Base-by-base conservation (phyloP, 2,888 invertebrate species). In the Tribolium freemani region DNA sequence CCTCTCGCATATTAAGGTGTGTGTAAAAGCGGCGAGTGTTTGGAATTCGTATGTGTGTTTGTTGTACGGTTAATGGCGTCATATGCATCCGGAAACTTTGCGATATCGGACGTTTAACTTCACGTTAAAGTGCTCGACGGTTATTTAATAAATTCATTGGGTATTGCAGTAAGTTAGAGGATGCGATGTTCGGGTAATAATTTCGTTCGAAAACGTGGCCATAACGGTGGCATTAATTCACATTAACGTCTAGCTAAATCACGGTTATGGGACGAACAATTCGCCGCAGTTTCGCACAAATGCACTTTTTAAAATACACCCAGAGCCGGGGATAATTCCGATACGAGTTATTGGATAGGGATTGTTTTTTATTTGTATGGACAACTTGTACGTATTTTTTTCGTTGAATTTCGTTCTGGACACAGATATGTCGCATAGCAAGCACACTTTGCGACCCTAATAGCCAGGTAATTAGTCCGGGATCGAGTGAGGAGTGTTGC, bases 61-160 rank as follows among this genome's bases (percentile, higher is more conserved):
- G 60, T 63, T 63, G 69, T 63, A 45, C 63, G 20, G 54, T 48
- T 71, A 71, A 71, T 71, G 70, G 64, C 51, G 57, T 51, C 70
- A 64, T 58, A 46, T 71, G 64, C 45, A 71, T 44, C 66, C 58
- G 71, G 63, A 66, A 71, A 63, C 66, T 71, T 64, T 31, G 68
- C 10, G 57, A 16, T 53, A 57, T 30, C 46, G 48, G 46, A 20
- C 57, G 16, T 45, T 51, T 38, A 60, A 51, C 51, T 69, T 44
- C 16, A 58, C 69, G 53, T 31, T 63, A 11, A 54, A 50, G 31
- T 51, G 51, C 44, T 51, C 44, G 3, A 48, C 11, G n/a, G 45
- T 64, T 53, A 64, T 64, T 64, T 64, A 64, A 64, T 54, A 64
- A 54, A 64, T 64, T 64, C 64, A 26, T 54, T 45, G 50, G 20